Evolutionary conservation across 2,888 invertebrate species (phyloP), one percentile per base, ranked within the genome.

Genomic region (Junonia oenone): DNA sequence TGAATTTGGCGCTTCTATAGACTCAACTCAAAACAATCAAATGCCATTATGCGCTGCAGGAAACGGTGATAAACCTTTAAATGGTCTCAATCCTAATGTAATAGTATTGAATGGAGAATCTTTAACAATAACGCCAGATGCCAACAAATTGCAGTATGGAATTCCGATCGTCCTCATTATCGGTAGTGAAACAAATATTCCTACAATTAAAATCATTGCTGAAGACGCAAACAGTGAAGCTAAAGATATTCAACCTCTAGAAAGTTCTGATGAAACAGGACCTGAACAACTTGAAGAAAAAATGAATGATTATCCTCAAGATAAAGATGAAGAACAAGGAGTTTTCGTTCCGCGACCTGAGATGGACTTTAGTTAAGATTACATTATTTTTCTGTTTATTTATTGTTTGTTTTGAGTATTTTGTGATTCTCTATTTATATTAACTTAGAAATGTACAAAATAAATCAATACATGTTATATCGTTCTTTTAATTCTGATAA

Each of bases 161-260:
- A 45, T 61, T 35, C 60, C 60, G 0, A 61, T 61, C 8, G 50
- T 61, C 3, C 37, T 61, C 6, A 13, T 58, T n/a, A 49, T 61
- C 15, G 55, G 46, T 9, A 50, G 43, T 13, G 55, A 58, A 2
- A 49, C 49, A 29, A 55, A 50, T 22, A 46, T 52, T 13, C 58
- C 58, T 15, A 50, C 49, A 13, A 52, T 61, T 11, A 61, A 58
- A 55, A 52, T 61, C 1, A 43, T 61, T 43, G 45, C 52, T 0
- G 58, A 58, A 47, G 33, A 48, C 17, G 6, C 40, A 8, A n/a
- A n/a, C n/a, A 17, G 22, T 6, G 14, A 46, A 13, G 31, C 27
- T 15, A 6, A 33, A 14, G 13, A 48, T 31, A 40, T 13, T 1
- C 37, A 33, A 6, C 46, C 43, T 22, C 22, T 19, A 31, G 49